Conservation (phyloP, 2,113 vertebrate genomes). For the Tichodroma muraria region DNA sequence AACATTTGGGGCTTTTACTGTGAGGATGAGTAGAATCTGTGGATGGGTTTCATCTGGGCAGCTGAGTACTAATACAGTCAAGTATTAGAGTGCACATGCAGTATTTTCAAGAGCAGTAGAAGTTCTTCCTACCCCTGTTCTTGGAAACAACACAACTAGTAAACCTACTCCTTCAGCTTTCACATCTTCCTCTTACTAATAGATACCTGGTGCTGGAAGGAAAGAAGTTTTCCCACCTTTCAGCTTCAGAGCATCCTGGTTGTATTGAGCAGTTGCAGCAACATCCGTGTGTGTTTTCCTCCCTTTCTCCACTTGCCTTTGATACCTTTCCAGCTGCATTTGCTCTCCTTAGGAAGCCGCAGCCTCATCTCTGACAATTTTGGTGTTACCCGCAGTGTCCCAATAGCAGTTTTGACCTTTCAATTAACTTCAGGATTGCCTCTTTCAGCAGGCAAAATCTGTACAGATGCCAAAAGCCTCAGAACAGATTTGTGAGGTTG, state of each 20-base stretch:
- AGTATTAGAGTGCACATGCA: background rate
- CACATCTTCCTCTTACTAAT: background rate
- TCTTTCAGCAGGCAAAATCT: slow-evolving; percentile 24
- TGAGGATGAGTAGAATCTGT: background rate
- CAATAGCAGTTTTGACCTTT: slow-evolving; percentile 44
- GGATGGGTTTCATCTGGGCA: background rate
- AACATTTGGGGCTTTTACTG: background rate
- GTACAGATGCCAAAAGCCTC: slow-evolving; percentile 9
- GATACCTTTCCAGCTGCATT: background rate
- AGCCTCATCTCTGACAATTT: background rate
- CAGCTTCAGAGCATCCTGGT: background rate
- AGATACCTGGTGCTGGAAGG: background rate
- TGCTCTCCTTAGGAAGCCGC: background rate
- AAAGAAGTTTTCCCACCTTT: background rate
- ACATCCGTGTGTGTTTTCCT: background rate
- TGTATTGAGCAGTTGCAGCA: background rate
- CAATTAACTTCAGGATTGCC: slow-evolving; percentile 23
- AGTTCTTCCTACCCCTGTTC: background rate
- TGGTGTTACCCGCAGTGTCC: background rate
- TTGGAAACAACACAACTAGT: background rate
- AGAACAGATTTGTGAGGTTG: slow-evolving; percentile 10
- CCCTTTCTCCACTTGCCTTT: background rate
- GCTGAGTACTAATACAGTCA: background rate
- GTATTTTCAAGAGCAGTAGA: background rate
- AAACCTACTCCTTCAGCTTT: background rate